Evolutionary conservation across 2,888 invertebrate genomes (phyloP).

Genomic region (Pandemis cinnamomeana): DNA sequence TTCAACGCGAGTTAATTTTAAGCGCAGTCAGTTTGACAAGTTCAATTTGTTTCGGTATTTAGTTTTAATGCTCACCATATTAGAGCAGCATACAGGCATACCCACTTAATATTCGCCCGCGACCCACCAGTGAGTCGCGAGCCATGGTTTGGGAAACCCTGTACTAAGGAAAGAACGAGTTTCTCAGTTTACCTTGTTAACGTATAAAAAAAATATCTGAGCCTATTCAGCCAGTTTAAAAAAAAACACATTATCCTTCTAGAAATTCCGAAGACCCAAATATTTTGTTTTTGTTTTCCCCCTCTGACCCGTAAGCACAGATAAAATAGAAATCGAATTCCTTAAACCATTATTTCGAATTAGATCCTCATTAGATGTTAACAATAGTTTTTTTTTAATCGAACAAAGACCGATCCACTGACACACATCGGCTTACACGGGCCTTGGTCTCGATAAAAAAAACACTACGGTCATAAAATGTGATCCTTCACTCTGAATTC

Average conservation of each 20-base stretch:
- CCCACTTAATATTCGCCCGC: too few relatives aligned
- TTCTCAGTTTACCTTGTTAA: too few relatives aligned
- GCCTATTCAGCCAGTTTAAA: background rate
- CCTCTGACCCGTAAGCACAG: conserved; percentile 48
- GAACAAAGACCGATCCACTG: conserved; percentile 67
- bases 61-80: too few relatives aligned
- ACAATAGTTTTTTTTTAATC: conserved; percentile 48
- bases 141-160: too few relatives aligned
- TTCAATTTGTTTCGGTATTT: too few relatives aligned
- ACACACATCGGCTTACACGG: conserved; percentile 70
- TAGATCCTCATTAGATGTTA: conserved; percentile 43
- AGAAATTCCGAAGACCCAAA: background rate
- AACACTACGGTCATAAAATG: conserved; percentile 62
- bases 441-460: conserved; percentile 61
- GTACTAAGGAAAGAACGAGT: too few relatives aligned
- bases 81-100: too few relatives aligned
- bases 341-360: conserved; percentile 43
- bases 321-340: conserved; percentile 46
- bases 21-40: too few relatives aligned
- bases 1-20: too few relatives aligned
- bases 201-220: too few relatives aligned
- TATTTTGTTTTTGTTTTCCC: conserved; percentile 43
- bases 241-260: background rate
- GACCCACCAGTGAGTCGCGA: too few relatives aligned
- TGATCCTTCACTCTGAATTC: conserved; percentile 70